A percentile compares a stretch with the other conserved stretches of the same genome.
Conservation (phyloP, 2,797 vertebrate genomes). For the Mus caroli region DNA sequence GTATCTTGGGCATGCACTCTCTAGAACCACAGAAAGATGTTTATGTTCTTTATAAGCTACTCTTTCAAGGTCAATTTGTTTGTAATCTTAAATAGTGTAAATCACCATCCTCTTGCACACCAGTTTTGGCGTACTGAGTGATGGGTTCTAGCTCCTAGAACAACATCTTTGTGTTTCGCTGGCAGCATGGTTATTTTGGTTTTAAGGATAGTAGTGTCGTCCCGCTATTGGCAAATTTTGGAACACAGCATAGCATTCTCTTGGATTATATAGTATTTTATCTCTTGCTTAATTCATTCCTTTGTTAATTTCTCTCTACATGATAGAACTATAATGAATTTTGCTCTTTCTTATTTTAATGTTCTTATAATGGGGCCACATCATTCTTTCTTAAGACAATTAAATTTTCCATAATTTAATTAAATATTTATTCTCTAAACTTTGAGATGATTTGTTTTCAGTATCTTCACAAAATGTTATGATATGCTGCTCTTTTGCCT, state of each 20-base stretch:
- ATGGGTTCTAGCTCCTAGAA: not conserved
- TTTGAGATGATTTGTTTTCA: not conserved
- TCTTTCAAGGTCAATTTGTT: not conserved
- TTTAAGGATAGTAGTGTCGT: not conserved
- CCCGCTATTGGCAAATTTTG: not conserved
- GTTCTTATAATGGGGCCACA: not conserved
- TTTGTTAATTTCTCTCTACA: slow-evolving; percentile 9
- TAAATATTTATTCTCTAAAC: not conserved
- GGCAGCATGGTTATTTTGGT: not conserved
- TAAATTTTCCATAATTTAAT: slow-evolving; percentile 10
- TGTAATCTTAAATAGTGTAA: not conserved
- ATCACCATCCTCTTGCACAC: not conserved
- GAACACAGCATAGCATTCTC: not conserved
- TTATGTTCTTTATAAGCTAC: not conserved
- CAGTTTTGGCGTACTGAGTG: not conserved
- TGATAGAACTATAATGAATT: not conserved
- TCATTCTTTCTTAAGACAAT: not conserved
- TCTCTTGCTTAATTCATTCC: not conserved
- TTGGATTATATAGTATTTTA: not conserved
- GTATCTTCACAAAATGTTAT: slow-evolving; percentile 11
- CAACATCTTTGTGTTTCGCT: not conserved
- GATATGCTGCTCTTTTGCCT: not conserved
- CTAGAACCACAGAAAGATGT: not conserved
- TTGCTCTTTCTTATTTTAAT: slow-evolving; percentile 9
- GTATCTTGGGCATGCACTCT: not conserved